A percentile compares a stretch with the other conserved stretches of the same genome.
Evolutionary conservation across 2,113 vertebrate species (phyloP).

Genomic region (Pelmatolapia mariae): DNA sequence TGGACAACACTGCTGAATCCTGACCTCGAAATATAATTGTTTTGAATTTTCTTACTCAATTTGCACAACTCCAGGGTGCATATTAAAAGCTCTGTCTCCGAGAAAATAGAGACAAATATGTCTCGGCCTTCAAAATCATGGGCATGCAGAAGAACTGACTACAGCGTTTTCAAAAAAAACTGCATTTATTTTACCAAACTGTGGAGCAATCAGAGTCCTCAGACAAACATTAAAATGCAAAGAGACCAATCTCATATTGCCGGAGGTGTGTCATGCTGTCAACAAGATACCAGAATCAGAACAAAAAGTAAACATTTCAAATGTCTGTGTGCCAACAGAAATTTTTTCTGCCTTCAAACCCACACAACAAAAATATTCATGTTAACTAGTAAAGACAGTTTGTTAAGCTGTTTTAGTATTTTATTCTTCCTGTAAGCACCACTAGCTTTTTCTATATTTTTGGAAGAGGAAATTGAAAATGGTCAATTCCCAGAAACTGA

Average conservation of each 20-base stretch:
- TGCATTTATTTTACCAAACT: background rate
- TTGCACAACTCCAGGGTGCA: background rate
- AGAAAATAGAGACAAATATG: background rate
- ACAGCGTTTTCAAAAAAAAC: background rate
- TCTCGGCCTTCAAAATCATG: background rate
- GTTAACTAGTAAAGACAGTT: background rate
- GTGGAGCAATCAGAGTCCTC: background rate
- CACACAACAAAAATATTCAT: background rate
- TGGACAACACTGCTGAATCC: background rate
- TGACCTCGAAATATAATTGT: background rate
- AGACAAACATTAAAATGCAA: background rate
- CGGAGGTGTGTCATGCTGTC: background rate
- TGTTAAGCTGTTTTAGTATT: background rate
- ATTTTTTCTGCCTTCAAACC: background rate
- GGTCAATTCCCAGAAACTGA: background rate
- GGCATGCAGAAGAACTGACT: background rate
- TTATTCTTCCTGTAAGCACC: background rate
- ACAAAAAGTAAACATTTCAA: background rate
- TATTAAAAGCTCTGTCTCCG: background rate
- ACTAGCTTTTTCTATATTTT: background rate
- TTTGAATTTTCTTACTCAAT: background rate
- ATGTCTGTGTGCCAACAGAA: background rate
- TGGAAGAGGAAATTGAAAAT: background rate
- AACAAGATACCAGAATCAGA: background rate
- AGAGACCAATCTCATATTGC: background rate